Evolutionary conservation across 2,113 vertebrate species (phyloP).

Genomic region (Percopsis transmontana): DNA sequence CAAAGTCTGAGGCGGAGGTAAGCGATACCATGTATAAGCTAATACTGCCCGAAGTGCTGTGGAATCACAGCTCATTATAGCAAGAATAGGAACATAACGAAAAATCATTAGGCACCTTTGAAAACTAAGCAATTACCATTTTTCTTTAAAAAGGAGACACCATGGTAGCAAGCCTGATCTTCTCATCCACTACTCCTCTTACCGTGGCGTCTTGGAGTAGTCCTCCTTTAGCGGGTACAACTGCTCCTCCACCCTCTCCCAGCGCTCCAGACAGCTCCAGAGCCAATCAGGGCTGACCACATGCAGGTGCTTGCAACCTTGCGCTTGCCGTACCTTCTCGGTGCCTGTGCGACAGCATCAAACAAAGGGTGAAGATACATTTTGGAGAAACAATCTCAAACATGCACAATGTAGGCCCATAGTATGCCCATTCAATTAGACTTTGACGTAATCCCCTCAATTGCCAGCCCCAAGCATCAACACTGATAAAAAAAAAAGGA

Average conservation of each 20-base stretch:
- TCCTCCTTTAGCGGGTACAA: constrained; percentile 93
- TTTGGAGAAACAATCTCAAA: too few relatives aligned
- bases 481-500: constrained; percentile 15
- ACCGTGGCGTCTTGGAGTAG: constrained; percentile 84
- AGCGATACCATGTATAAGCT: too few relatives aligned
- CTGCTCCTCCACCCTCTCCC: constrained; percentile 94
- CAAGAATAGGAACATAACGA: too few relatives aligned
- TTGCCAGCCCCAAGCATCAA: neutral
- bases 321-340: constrained; percentile 94
- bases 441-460: constrained; percentile 19
- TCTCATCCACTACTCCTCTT: neutral
- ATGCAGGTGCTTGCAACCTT: constrained; percentile 85
- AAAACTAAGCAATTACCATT: too few relatives aligned
- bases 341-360: constrained; percentile 79
- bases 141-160: too few relatives aligned
- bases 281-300: constrained; percentile 97
- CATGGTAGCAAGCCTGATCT: too few relatives aligned
- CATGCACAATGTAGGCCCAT: neutral
- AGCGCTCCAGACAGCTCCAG: constrained; percentile 96
- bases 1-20: too few relatives aligned
- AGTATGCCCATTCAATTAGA: neutral
- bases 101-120: too few relatives aligned
- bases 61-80: too few relatives aligned
- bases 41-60: too few relatives aligned
- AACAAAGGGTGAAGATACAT: neutral